Evolutionary conservation across 2,113 vertebrate genomes (phyloP).

Genomic region (Camelus bactrianus): DNA sequence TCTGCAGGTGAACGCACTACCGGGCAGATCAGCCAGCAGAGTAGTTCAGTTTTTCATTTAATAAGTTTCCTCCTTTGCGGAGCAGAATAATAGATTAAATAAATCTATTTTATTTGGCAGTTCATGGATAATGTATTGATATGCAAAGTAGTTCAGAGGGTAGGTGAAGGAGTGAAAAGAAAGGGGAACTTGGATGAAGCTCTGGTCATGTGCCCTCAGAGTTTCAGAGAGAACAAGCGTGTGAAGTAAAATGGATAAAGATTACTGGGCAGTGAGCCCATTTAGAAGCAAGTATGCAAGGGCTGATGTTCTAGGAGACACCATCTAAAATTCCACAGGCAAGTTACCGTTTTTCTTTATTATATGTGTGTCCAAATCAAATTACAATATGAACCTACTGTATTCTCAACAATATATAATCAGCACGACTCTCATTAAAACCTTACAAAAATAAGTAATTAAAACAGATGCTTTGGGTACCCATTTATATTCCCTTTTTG

Average conservation of each 20-base stretch:
- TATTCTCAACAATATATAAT: neutral
- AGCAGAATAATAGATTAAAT: neutral
- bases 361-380: neutral
- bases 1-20: slow-evolving; percentile 36
- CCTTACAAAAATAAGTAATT: neutral
- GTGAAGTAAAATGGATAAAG: neutral
- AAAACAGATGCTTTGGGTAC: neutral
- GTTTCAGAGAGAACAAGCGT: neutral
- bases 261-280: neutral
- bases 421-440: neutral
- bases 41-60: neutral
- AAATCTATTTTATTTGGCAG: neutral
- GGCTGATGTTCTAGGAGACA: neutral
- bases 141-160: neutral
- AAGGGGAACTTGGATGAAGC: neutral
- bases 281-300: neutral
- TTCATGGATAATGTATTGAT: neutral
- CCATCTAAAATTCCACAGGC: neutral
- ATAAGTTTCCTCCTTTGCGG: neutral
- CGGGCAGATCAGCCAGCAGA: neutral
- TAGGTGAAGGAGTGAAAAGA: neutral
- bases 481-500: neutral
- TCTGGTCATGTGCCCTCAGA: neutral
- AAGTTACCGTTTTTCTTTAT: neutral
- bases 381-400: neutral